Percentiles rank a stretch among this genome's conserved stretches.
Conservation (phyloP, 1,140 invertebrate species). For the Linepithema humile region DNA sequence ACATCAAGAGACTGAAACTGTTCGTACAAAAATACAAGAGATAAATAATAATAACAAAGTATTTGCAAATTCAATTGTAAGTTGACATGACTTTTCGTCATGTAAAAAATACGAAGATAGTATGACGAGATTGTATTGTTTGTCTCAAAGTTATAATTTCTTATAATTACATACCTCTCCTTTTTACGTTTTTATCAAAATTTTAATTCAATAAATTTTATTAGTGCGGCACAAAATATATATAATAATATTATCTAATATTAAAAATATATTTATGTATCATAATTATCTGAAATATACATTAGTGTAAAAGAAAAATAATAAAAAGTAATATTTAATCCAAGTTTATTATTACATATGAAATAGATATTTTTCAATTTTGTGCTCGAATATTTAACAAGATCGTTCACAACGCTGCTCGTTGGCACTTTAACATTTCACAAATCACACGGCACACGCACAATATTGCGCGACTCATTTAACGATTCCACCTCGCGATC, state of each 20-base stretch:
- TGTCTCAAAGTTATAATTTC: neutral
- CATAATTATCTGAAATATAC: no score
- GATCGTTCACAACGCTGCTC: conserved; percentile 53
- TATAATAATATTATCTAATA: neutral
- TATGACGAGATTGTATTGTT: neutral
- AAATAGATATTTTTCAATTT: no score
- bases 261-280: no score
- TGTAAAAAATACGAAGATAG: neutral
- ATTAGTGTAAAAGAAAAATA: neutral
- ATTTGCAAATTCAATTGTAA: neutral
- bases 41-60: neutral
- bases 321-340: neutral
- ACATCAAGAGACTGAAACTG: conserved; percentile 1
- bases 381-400: neutral
- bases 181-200: neutral
- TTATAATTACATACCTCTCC: conserved; percentile 7
- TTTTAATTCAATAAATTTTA: neutral
- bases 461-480: conserved; percentile 46
- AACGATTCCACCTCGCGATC: conserved; percentile 22
- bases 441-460: conserved; percentile 33
- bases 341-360: no score
- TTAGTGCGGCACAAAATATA: neutral
- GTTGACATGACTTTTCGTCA: neutral
- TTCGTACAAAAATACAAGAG: neutral
- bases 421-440: conserved; percentile 34